Conservation (phyloP, 2,113 vertebrate genomes). For the Pagrus major region DNA sequence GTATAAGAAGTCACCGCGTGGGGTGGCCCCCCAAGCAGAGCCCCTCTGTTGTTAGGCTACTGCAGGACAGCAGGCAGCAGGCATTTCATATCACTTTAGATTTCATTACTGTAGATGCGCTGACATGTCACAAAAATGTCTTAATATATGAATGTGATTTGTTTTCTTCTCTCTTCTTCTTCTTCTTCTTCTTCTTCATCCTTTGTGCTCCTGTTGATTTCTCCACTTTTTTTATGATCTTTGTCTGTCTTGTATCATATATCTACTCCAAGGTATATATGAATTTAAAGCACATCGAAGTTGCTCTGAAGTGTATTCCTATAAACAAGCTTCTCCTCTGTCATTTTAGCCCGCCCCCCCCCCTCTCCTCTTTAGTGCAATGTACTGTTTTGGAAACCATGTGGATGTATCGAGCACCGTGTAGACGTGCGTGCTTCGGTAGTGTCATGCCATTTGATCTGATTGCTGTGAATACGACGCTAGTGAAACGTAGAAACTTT, state of each 20-base stretch:
- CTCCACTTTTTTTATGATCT: conserved; percentile 48
- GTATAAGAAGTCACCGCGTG: conserved; percentile 58
- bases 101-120: conserved; percentile 81
- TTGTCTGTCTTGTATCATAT: conserved; percentile 51
- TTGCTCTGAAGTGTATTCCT: conserved; percentile 65
- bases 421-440: conserved; percentile 22
- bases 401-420: conserved; percentile 53
- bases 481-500: conserved; percentile 31
- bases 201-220: conserved; percentile 53
- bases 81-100: conserved; percentile 77
- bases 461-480: conserved; percentile 61
- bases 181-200: conserved; percentile 44
- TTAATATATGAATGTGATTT: conserved; percentile 84
- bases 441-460: conserved; percentile 41
- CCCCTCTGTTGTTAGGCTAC: conserved; percentile 64
- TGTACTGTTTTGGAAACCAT: conserved; percentile 71
- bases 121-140: conserved; percentile 82
- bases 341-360: conserved; percentile 26
- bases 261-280: conserved; percentile 54
- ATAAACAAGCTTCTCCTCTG: conserved; percentile 30
- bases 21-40: conserved; percentile 61
- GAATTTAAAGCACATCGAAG: conserved; percentile 73
- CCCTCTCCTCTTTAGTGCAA: conserved; percentile 65
- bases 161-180: conserved; percentile 53
- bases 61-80: conserved; percentile 72